These are phyloP conservation scores for Diplolepis rosae DNA, from an alignment of 2,888 invertebrate genomes.

Conservation along the genomic window DNA sequence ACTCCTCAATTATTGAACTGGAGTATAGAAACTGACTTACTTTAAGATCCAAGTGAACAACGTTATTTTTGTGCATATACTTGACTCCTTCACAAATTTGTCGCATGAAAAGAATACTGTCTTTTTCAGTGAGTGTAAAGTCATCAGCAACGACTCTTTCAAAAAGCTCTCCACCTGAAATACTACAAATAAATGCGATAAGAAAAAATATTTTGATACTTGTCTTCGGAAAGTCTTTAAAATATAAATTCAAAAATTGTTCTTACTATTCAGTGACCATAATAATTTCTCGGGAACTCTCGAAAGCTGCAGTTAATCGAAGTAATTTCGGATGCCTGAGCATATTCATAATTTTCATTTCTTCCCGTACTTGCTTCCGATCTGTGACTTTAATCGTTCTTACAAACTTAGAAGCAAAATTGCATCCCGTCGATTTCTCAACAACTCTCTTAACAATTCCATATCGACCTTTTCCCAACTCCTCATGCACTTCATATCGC, in stretches of 20 bases:
- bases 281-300: conserved; percentile 84
- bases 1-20: too few species aligned
- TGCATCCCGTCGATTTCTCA: conserved; percentile 79
- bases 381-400: conserved; percentile 84
- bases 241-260: background rate
- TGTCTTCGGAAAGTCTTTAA: background rate
- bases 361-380: conserved; percentile 85
- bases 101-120: conserved; percentile 87
- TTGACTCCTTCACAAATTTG: conserved; percentile 94
- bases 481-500: conserved; percentile 81
- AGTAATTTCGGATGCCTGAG: conserved; percentile 89
- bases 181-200: conserved; percentile 77
- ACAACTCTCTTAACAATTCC: conserved; percentile 82
- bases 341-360: conserved; percentile 90
- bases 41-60: conserved; percentile 94
- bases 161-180: conserved; percentile 94
- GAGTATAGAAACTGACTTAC: conserved; percentile 67
- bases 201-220: conserved; percentile 30
- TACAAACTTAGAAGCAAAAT: conserved; percentile 89
- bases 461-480: conserved; percentile 85
- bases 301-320: conserved; percentile 88
- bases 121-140: conserved; percentile 89
- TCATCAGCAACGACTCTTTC: conserved; percentile 95
- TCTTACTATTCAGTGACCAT: conserved; percentile 95
- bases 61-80: conserved; percentile 89